phyloP scores from a whole-genome alignment of 2,113 vertebrate species.

The Peromyscus polionotus region DNA sequence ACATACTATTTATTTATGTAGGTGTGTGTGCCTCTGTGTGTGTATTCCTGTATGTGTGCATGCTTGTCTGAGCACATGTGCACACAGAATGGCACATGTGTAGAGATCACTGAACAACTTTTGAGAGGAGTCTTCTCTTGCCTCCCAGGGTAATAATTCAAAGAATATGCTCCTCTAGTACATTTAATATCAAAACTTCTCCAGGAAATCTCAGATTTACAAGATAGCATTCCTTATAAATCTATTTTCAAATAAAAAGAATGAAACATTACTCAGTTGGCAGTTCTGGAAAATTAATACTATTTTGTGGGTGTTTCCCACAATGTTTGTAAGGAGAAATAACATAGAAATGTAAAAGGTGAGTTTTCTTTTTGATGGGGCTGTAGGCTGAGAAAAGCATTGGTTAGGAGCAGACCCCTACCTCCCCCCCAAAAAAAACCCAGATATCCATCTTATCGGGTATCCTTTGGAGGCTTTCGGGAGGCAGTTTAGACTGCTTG shows the following conservation, averaged over 20 bases:
- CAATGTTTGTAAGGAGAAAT: background rate
- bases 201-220: background rate
- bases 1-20: background rate
- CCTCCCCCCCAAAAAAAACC: background rate
- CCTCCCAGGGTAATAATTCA: background rate
- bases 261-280: background rate
- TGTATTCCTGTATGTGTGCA: background rate
- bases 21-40: background rate
- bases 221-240: background rate
- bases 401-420: background rate
- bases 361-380: background rate
- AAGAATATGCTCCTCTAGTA: background rate
- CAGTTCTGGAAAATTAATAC: background rate
- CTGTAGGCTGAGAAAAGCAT: background rate
- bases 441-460: background rate
- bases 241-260: conserved; percentile 23
- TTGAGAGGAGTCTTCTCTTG: background rate
- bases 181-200: background rate
- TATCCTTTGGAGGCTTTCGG: background rate
- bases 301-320: background rate
- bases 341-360: background rate
- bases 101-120: background rate
- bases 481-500: background rate
- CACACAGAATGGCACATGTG: background rate
- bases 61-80: background rate